Conservation (phyloP, 2,797 vertebrate genomes). For the Leptodactylus fallax region DNA sequence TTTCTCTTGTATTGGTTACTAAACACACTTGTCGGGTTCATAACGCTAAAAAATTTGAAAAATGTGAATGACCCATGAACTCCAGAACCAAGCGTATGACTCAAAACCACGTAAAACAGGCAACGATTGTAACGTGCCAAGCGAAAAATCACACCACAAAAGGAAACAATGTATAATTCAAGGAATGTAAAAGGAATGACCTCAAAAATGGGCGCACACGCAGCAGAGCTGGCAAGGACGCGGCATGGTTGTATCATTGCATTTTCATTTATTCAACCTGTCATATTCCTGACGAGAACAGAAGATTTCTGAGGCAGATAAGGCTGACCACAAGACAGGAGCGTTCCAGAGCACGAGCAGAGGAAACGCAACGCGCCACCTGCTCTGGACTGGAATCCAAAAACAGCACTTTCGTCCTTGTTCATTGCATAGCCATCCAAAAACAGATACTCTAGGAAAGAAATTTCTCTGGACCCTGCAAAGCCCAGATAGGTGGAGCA, state of each 20-base stretch:
- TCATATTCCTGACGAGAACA: not conserved
- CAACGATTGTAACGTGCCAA: not conserved
- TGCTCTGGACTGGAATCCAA: not conserved
- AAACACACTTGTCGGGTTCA: not conserved
- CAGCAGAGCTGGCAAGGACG: not conserved
- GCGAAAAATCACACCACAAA: not conserved
- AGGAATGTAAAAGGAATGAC: not conserved
- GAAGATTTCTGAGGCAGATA: not conserved
- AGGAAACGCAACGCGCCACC: not conserved
- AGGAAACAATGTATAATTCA: slow-evolving; percentile 10
- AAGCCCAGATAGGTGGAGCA: too few relatives aligned
- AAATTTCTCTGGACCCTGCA: not conserved
- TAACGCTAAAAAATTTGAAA: not conserved
- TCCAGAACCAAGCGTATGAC: not conserved
- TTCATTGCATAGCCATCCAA: not conserved
- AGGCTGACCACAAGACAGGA: not conserved
- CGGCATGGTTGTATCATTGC: not conserved
- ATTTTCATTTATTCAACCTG: not conserved
- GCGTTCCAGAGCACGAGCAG: not conserved
- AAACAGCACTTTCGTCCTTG: not conserved
- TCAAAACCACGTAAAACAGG: not conserved
- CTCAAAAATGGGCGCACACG: not conserved
- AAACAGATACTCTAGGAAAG: not conserved
- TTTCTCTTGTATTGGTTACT: not conserved
- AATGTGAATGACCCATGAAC: not conserved